A percentile compares a stretch with the other conserved stretches of the same genome.
Evolutionary conservation across 1,140 invertebrate genomes (phyloP).

Genomic region (Conopomorpha cramerella): DNA sequence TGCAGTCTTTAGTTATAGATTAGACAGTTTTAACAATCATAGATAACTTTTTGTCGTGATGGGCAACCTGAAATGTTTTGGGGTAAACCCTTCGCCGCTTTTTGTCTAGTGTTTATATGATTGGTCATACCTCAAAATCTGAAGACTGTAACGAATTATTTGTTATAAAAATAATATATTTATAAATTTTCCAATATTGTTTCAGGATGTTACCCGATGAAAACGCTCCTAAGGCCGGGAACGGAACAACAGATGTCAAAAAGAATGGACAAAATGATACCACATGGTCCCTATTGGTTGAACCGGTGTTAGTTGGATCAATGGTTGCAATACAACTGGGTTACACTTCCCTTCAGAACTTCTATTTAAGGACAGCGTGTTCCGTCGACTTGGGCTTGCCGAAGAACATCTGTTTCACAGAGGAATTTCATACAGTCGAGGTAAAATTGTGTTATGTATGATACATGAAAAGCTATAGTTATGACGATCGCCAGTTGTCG

Average conservation of each 20-base stretch:
- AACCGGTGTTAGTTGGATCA: slow-evolving; percentile 38
- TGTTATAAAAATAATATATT: background rate
- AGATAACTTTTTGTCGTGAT: background rate
- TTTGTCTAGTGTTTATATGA: too few species aligned
- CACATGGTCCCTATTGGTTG: slow-evolving; percentile 32
- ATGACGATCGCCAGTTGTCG: too few species aligned
- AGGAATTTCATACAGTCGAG: background rate
- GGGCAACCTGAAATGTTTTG: too few species aligned
- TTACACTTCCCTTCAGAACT: slow-evolving; percentile 46
- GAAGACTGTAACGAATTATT: background rate
- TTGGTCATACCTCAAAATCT: background rate
- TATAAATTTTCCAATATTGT: background rate
- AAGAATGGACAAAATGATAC: slow-evolving; percentile 5
- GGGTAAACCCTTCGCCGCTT: too few species aligned
- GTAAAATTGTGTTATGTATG: background rate
- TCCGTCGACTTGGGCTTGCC: slow-evolving; percentile 31
- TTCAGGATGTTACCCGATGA: too few species aligned
- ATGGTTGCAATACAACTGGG: slow-evolving; percentile 50
- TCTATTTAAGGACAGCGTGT: slow-evolving; percentile 45
- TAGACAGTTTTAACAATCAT: background rate
- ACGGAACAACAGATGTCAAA: slow-evolving; percentile 3
- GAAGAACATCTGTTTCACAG: slow-evolving; percentile 18
- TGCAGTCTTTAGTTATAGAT: background rate
- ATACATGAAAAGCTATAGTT: too few species aligned
- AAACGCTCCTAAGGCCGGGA: too few species aligned